Percentiles rank a stretch among this genome's conserved stretches.
Evolutionary conservation across 2,797 vertebrate species (phyloP).

Genomic region (Lepidocolaptes lacrymiger): DNA sequence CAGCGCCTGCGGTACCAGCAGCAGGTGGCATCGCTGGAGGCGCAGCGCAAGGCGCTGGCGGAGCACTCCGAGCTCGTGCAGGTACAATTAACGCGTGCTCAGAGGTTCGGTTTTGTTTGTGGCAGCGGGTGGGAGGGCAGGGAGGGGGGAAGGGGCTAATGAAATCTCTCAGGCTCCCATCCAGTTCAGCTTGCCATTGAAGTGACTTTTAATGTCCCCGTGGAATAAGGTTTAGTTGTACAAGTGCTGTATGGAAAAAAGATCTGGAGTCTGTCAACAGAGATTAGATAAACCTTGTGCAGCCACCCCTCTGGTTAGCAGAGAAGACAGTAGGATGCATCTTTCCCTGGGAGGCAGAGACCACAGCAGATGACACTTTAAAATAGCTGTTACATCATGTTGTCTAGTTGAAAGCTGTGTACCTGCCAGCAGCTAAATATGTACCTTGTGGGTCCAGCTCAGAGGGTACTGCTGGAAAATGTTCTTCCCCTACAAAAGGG

Average conservation of each 20-base stretch:
- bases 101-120: constrained; percentile 7
- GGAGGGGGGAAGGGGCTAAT: background rate
- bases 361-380: background rate
- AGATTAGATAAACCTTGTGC: background rate
- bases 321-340: background rate
- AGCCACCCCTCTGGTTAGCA: background rate
- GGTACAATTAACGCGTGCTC: constrained; percentile 71
- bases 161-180: background rate
- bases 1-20: constrained; percentile 86
- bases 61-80: constrained; percentile 85
- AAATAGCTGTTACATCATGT: background rate
- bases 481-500: background rate
- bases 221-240: background rate
- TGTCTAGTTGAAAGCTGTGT: background rate
- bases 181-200: background rate
- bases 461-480: background rate
- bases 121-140: background rate
- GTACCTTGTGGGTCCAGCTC: background rate
- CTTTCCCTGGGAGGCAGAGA: background rate
- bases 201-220: background rate
- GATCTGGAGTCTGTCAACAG: constrained; percentile 1
- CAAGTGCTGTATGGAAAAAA: background rate
- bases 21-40: constrained; percentile 85
- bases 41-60: constrained; percentile 85
- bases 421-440: background rate